phyloP scores from a whole-genome alignment of 2,888 invertebrate genomes.

The Trissolcus japonicus region DNA sequence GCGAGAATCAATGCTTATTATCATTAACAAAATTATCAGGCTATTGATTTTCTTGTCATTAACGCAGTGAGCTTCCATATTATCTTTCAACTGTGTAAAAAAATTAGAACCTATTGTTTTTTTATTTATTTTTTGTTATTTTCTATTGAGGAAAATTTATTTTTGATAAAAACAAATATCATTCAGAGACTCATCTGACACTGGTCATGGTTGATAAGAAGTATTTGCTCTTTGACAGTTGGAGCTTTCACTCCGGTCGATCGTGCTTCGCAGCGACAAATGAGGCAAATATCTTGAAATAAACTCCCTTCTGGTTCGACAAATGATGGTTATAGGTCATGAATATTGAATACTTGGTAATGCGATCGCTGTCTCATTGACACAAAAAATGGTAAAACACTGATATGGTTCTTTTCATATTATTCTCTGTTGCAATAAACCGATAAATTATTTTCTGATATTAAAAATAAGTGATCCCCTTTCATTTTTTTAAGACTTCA shows the following conservation, averaged over 20 bases:
- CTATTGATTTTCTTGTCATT: conserved; percentile 38
- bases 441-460: too few species aligned
- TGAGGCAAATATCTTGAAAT: conserved; percentile 40
- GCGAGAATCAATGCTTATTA: conserved; percentile 46
- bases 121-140: too few species aligned
- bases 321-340: conserved; percentile 50
- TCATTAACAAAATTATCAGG: conserved; percentile 36
- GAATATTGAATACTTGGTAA: conserved; percentile 15
- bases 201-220: conserved; percentile 55
- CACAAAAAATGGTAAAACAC: too few species aligned
- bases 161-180: conserved; percentile 32
- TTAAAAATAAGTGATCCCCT: too few species aligned
- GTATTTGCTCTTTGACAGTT: conserved; percentile 55
- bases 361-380: conserved; percentile 1
- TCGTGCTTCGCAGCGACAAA: conserved; percentile 44
- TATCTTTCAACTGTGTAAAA: conserved; percentile 22
- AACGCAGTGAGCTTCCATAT: conserved; percentile 30
- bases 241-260: conserved; percentile 43
- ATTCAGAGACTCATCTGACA: conserved; percentile 43
- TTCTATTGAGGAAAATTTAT: conserved; percentile 29
- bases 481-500: too few species aligned
- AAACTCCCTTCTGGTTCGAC: conserved; percentile 20
- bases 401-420: too few species aligned
- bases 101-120: conserved; percentile 15
- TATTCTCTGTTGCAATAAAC: too few species aligned